These are phyloP conservation scores for Oegoconia quadripuncta DNA, from an alignment of 2,888 invertebrate genomes.

Conservation along the genomic window DNA sequence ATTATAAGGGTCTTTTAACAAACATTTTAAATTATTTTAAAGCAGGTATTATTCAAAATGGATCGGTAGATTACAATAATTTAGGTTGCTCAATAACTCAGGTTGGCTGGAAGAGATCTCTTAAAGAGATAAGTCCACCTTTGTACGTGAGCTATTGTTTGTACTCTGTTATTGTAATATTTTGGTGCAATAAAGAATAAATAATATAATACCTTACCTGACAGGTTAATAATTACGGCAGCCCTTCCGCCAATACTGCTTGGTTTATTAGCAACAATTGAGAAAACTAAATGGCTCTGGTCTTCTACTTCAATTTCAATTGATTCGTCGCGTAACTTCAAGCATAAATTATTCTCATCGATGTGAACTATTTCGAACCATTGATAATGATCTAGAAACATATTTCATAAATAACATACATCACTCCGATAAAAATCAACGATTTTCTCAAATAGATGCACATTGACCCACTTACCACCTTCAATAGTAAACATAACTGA, in stretches of 20 bases:
- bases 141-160: no score
- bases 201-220: conserved; percentile 20
- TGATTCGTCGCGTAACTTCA: conserved; percentile 3
- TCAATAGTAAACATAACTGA: conserved; percentile 29
- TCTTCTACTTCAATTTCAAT: conserved; percentile 17
- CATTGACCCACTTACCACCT: conserved; percentile 28
- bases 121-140: no score
- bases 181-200: background rate
- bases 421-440: background rate
- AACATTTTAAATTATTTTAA: no score
- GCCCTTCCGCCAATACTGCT: conserved; percentile 22
- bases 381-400: conserved; percentile 25
- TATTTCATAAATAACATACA: conserved; percentile 4
- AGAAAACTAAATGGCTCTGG: conserved; percentile 25
- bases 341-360: conserved; percentile 8
- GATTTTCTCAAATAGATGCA: conserved; percentile 4
- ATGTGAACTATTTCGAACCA: conserved; percentile 23
- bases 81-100: no score
- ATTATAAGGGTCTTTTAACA: no score
- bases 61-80: no score
- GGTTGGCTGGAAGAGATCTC: no score
- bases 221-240: conserved; percentile 25
- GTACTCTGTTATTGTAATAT: background rate
- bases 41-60: no score
- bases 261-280: conserved; percentile 26